Percentiles rank a stretch among this genome's conserved stretches.
phyloP scores from a whole-genome alignment of 2,797 vertebrate species.

The Macroramphosus scolopax region DNA sequence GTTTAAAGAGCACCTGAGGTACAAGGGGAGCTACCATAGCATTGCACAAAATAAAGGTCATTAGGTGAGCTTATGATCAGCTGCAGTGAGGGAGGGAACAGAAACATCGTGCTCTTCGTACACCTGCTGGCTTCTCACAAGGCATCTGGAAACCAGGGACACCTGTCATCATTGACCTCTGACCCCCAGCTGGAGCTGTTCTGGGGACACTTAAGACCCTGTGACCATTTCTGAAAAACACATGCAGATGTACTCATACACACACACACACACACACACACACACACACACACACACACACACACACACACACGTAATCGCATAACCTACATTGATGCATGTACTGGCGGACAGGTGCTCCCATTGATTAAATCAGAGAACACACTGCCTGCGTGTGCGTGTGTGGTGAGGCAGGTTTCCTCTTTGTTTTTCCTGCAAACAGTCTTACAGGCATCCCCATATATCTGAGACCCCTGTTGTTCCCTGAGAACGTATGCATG shows the following conservation, averaged over 20 bases:
- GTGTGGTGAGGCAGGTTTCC: slow-evolving; percentile 8
- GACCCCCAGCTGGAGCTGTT: slow-evolving; percentile 63
- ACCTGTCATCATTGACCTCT: slow-evolving; percentile 72
- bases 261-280: slow-evolving; percentile 9
- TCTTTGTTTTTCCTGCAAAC: slow-evolving; percentile 52
- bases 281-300: slow-evolving; percentile 11
- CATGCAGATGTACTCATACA: slow-evolving; percentile 20
- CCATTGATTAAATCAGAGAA: slow-evolving; percentile 36
- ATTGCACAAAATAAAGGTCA: not conserved
- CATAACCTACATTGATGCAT: slow-evolving; percentile 63
- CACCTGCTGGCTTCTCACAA: slow-evolving; percentile 54
- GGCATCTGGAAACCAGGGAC: slow-evolving; percentile 53
- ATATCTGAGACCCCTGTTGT: slow-evolving; percentile 33
- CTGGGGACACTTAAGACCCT: slow-evolving; percentile 45
- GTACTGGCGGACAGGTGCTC: slow-evolving; percentile 47
- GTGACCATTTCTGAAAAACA: slow-evolving; percentile 31
- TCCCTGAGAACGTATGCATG: slow-evolving; percentile 23
- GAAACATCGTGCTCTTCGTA: slow-evolving; percentile 16
- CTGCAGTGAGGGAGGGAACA: not conserved
- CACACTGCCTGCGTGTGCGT: not conserved
- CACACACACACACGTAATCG: slow-evolving; percentile 44
- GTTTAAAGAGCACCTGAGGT: no score
- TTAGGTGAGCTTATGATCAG: not conserved
- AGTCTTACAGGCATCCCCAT: slow-evolving; percentile 33
- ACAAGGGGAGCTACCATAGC: not conserved